phyloP scores from a whole-genome alignment of 2,888 invertebrate genomes.

The Melieria omissa region DNA sequence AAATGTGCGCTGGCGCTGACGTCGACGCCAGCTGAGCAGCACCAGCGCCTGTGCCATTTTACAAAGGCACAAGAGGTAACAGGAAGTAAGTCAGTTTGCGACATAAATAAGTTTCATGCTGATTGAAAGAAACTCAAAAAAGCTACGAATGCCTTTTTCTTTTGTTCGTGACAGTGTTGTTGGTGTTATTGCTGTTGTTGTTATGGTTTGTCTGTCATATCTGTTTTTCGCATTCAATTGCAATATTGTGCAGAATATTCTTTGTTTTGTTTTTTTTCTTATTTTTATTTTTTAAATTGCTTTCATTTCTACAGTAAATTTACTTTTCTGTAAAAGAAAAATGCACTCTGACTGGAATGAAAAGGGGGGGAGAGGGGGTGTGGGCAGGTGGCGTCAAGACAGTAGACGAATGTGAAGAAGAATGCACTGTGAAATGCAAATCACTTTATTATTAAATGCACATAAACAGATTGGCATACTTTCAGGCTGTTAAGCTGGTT shows the following conservation, averaged over 20 bases:
- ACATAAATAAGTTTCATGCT: constrained; percentile 42
- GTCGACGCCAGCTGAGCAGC: too few relatives aligned
- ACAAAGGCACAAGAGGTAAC: constrained; percentile 7
- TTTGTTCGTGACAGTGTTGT: constrained; percentile 1
- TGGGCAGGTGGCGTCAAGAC: too few relatives aligned
- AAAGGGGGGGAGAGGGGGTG: too few relatives aligned
- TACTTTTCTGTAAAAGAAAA: too few relatives aligned
- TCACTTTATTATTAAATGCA: constrained; percentile 10
- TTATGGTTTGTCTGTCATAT: not conserved
- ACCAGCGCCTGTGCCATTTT: too few relatives aligned
- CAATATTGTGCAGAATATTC: too few relatives aligned
- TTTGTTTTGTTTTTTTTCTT: constrained; percentile 2
- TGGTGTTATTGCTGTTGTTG: constrained; percentile 18
- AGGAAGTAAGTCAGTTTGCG: constrained; percentile 47
- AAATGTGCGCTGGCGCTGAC: too few relatives aligned
- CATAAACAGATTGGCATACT: constrained; percentile 25
- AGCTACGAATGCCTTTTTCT: not conserved
- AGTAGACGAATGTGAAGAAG: not conserved
- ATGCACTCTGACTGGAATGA: too few relatives aligned
- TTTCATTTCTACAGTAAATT: too few relatives aligned
- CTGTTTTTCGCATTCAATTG: not conserved
- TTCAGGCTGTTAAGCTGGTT: not conserved
- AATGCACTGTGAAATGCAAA: not conserved
- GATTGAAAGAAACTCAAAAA: constrained; percentile 41
- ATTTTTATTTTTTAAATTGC: not conserved